Evolutionary conservation across 2,888 invertebrate genomes (phyloP).

Genomic region (Sericinus montela): DNA sequence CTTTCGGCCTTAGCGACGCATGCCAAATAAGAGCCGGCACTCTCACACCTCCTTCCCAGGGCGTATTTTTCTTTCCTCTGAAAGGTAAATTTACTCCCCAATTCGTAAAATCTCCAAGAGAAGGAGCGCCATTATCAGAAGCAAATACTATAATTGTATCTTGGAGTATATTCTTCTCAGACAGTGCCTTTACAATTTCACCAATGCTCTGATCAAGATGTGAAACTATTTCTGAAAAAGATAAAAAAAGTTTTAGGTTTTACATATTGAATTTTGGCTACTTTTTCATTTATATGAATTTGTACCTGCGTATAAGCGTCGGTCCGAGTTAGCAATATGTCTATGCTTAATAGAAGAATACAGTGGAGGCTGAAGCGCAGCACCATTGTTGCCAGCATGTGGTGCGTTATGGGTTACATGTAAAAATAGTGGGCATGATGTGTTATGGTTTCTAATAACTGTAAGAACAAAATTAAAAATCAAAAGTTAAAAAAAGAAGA

Average conservation of each 20-base stretch:
- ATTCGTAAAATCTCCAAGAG: conserved; percentile 85
- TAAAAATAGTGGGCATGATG: conserved; percentile 85
- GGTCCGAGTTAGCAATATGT: conserved; percentile 84
- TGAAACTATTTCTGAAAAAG: conserved; percentile 80
- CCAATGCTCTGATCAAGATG: conserved; percentile 91
- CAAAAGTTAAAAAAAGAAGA: too few relatives aligned
- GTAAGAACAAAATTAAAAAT: conserved; percentile 20
- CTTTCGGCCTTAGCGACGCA: conserved; percentile 78
- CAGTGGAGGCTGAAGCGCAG: conserved; percentile 85
- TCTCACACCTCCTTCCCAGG: conserved; percentile 92
- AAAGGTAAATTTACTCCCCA: conserved; percentile 88
- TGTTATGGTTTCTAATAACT: conserved; percentile 82
- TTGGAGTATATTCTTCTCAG: conserved; percentile 83
- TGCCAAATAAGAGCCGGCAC: conserved; percentile 87
- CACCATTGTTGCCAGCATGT: conserved; percentile 87
- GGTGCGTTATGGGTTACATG: conserved; percentile 90
- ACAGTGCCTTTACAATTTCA: conserved; percentile 83
- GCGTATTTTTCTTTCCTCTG: conserved; percentile 88
- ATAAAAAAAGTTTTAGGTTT: neutral
- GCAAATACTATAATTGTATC: conserved; percentile 92
- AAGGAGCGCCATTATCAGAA: conserved; percentile 94
- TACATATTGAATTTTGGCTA: neutral
- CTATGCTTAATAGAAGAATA: conserved; percentile 82
- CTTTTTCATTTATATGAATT: neutral
- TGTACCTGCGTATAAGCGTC: conserved; percentile 87